Conservation (phyloP, 2,797 vertebrate genomes). For the Phyllotis vaccarum region DNA sequence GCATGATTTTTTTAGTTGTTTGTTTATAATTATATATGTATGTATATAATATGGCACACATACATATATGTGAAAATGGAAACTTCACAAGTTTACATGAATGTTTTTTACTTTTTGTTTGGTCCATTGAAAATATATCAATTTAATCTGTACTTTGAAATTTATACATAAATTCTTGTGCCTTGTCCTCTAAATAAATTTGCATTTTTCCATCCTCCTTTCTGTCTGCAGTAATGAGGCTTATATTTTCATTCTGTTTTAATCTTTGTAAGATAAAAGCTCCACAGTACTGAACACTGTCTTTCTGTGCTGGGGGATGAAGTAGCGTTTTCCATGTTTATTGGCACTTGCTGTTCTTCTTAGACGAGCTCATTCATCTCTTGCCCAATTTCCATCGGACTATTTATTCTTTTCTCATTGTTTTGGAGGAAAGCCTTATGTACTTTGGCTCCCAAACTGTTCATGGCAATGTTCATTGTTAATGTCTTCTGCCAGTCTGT, state of each 20-base stretch:
- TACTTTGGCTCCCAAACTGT: conserved; percentile 56
- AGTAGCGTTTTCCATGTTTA: conserved; percentile 53
- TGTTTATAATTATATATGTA: too few species aligned
- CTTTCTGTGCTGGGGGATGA: neutral
- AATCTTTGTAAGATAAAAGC: conserved; percentile 24
- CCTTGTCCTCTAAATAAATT: neutral
- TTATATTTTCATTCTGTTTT: conserved; percentile 12
- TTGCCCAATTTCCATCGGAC: conserved; percentile 55
- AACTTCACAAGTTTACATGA: neutral
- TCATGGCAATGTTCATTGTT: conserved; percentile 29
- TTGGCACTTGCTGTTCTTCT: conserved; percentile 52
- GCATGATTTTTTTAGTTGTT: neutral
- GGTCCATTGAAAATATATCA: neutral
- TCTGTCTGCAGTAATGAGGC: conserved; percentile 7
- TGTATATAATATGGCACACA: too few species aligned
- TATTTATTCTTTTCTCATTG: conserved; percentile 63
- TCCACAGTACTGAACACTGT: neutral
- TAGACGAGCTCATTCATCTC: conserved; percentile 46
- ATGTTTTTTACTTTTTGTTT: neutral
- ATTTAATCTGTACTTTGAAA: conserved; percentile 1
- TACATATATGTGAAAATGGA: neutral
- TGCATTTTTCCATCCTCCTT: neutral
- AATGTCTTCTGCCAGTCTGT: conserved; percentile 49
- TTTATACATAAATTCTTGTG: neutral
- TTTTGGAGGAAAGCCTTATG: conserved; percentile 57